Base-by-base conservation (phyloP, 2,888 invertebrate genomes). In the Temnothorax unifasciatus region DNA sequence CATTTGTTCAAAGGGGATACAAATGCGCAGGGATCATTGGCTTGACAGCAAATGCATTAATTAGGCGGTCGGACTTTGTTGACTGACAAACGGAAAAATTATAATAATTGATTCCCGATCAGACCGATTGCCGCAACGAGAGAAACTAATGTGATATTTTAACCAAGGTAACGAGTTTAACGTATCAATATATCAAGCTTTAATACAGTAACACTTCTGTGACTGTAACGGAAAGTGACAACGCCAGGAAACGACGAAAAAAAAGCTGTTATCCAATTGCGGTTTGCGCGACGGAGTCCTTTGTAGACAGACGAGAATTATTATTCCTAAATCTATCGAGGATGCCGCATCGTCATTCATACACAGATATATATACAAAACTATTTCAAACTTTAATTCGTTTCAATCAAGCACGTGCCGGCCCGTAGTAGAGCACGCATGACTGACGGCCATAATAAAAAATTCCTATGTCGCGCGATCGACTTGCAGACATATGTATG, bases 361-460 rank as follows among this genome's bases (percentile, higher is more conserved):
- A 34, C 9, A 15, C 34, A n/a, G 15, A 3, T 29, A 29, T 29
- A 50, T 34, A 15, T 47, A 47, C 15, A 41, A 25, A n/a, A 38
- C 38, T 50, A 38, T 34, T 64, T 64, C 8, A 6, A 41, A 66
- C n/a, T 44, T 68, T 57, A 77, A 68, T 68, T 68, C n/a, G 21
- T 44, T 61, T 47, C 63, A 75, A 75, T 75, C 75, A 76, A 64
- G 21, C 38, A 64, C 54, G 41, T 21, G 13, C 11, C 9, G 9
- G 25, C 6, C 9, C 34, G 82, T 77, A 76, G 83, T 75, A 9
- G 9, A 59, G 82, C 64, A 90, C 86, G 87, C 90, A 87, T 89
- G 86, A 86, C 85, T 85, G 88, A 75, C 6, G 77, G 18, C 13
- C 15, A 77, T 83, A 88, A 86, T 83, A 73, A 90, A 90, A 85